Evolutionary conservation across 2,113 vertebrate species (phyloP), one percentile per base, ranked within the genome.

Genomic region (Passer montanus): DNA sequence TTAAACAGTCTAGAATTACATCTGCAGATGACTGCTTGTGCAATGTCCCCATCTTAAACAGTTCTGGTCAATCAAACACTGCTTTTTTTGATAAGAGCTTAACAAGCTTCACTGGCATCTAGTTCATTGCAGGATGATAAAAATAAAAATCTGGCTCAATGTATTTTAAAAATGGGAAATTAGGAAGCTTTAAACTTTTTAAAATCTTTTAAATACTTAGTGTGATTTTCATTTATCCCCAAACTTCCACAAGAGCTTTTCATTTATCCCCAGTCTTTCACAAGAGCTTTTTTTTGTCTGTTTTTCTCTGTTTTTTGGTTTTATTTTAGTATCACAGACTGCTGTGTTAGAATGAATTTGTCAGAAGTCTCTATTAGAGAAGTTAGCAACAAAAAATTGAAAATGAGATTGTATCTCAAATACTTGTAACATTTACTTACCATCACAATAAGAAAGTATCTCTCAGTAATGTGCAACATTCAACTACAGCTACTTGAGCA

Each of bases 141-240:
- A 90, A 92, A 59, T 30, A 90, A 78, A 86, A 56, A 84, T 33
- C 12, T 64, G 11, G 8, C 62, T 74, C 52, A 64, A 44, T 55
- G 2, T 33, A 52, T 37, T 88, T 91, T 47, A 19, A 37, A 94
- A 95, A 37, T 20, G 7, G 9, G 24, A 95, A 28, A 30, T 52
- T 24, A 75, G 37, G 13, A 79, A 44, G 13, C 49, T 81, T 16
- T 53, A 73, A 12, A 64, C n/a, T 62, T 91, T 58, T 44, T 5
- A 56, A 63, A 53, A 77, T 69, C 23, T 83, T 22, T 83, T 76
- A 72, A 87, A 79, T 47, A 75, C 59, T 88, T 88, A 90, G 91
- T 86, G 83, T 94, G 43, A 68, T 79, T 82, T 79, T 84, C 11
- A 43, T 83, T 68, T 93, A 95, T 94, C 92, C 78, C 92, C 90